Conservation (phyloP, 2,797 vertebrate species). For the Parambassis ranga region DNA sequence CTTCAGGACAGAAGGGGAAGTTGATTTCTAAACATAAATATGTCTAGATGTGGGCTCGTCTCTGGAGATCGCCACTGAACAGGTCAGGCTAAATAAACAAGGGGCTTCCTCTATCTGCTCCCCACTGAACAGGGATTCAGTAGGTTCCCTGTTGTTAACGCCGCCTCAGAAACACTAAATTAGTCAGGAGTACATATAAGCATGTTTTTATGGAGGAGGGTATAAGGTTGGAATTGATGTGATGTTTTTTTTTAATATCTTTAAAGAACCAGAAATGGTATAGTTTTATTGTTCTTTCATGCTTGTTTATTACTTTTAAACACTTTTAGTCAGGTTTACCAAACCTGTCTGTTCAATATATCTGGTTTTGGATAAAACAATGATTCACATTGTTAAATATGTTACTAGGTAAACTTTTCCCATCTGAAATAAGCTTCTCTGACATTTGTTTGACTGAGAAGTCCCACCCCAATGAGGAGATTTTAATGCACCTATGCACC, state of each 20-base stretch:
- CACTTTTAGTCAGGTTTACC: too few species aligned
- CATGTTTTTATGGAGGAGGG: not conserved
- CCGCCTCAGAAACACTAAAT: slow-evolving; percentile 7
- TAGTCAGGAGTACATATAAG: not conserved
- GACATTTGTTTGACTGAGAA: too few species aligned
- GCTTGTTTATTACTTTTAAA: too few species aligned
- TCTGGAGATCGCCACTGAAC: slow-evolving; percentile 29
- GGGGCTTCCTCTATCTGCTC: slow-evolving; percentile 37
- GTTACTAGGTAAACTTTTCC: too few species aligned
- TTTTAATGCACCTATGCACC: too few species aligned
- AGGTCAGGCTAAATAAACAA: slow-evolving; percentile 63
- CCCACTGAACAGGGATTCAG: not conserved
- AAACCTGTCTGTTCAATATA: too few species aligned
- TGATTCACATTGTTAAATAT: too few species aligned
- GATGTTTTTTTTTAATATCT: too few species aligned
- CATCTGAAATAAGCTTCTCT: too few species aligned
- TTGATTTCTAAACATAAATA: slow-evolving; percentile 61
- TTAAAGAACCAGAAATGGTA: not conserved
- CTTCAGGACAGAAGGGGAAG: slow-evolving; percentile 38
- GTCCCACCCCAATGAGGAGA: too few species aligned
- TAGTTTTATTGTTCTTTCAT: not conserved
- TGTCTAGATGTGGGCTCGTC: slow-evolving; percentile 24
- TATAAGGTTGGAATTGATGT: too few species aligned
- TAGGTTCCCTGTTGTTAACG: slow-evolving; percentile 16
- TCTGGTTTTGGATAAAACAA: too few species aligned